Percentiles rank a stretch among this genome's conserved stretches.
These are phyloP conservation scores for Lucifuga dentata DNA, from an alignment of 2,113 vertebrate genomes.

Conservation along the genomic window DNA sequence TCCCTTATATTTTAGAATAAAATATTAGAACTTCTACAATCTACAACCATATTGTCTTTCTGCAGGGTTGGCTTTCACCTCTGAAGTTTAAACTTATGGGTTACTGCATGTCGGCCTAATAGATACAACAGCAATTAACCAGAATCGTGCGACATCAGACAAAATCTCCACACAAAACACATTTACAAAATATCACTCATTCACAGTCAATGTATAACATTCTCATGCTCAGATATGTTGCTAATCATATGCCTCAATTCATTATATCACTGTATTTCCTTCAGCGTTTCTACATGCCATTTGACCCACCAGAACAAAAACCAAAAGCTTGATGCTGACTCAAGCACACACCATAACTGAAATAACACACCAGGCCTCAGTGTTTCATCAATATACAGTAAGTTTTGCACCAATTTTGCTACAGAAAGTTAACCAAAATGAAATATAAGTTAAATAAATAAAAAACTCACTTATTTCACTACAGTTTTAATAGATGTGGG, in stretches of 20 bases:
- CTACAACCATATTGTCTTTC: slow-evolving; percentile 46
- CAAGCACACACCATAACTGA: slow-evolving; percentile 45
- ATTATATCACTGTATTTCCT: slow-evolving; percentile 34
- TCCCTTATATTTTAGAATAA: slow-evolving; percentile 49
- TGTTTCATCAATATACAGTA: slow-evolving; percentile 56
- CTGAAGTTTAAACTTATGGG: slow-evolving; percentile 28
- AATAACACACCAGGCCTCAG: slow-evolving; percentile 44
- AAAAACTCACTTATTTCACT: slow-evolving; percentile 51
- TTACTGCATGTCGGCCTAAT: slow-evolving; percentile 34
- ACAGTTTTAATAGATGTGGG: slow-evolving; percentile 62
- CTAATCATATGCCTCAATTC: slow-evolving; percentile 51
- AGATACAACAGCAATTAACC: slow-evolving; percentile 45
- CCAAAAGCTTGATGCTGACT: slow-evolving; percentile 43
- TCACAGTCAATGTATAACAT: slow-evolving; percentile 82
- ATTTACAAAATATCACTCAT: slow-evolving; percentile 80
- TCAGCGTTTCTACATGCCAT: slow-evolving; percentile 54
- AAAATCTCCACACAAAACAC: slow-evolving; percentile 65
- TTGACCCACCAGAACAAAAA: slow-evolving; percentile 33
- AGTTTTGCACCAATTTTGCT: slow-evolving; percentile 62
- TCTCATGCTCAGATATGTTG: slow-evolving; percentile 83
- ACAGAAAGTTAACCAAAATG: slow-evolving; percentile 53
- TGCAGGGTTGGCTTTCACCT: slow-evolving; percentile 33
- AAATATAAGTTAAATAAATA: slow-evolving; percentile 79
- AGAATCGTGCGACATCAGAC: slow-evolving; percentile 57
- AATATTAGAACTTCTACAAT: slow-evolving; percentile 67